Evolutionary conservation across 1,140 invertebrate genomes (phyloP), one percentile per base, ranked within the genome.

Genomic region (Oppia nitens): DNA sequence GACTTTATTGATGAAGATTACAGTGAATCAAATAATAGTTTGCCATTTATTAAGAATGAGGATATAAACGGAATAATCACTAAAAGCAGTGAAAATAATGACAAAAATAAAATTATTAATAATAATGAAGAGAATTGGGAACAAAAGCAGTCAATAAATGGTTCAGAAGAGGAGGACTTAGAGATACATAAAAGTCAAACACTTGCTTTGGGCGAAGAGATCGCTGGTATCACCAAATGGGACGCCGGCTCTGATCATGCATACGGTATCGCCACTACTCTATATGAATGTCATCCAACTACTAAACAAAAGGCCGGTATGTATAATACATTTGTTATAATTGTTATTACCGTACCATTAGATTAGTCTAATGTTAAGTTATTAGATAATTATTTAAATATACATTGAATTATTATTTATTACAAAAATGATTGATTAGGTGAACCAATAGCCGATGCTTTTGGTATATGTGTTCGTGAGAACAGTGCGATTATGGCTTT

Each of bases 401-500:
- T n/a, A 29, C 6, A 65, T 53, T 61, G 14, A 21, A 20, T 23
- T 11, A 9, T 57, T 12, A 20, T 12, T 20, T 21, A 26, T 64
- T 28, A 21, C 48, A 17, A 47, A 48, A 14, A 25, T 61, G n/a
- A 58, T 27, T 28, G 6, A 68, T 24, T 64, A 74, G 87, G 89
- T 3, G 84, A 86, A 69, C 89, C 89, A 17, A 85, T 93, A 63
- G 89, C 89, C 17, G 89, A 93, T 73, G 84, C 86, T 65, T 93
- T 87, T 75, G 88, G 83, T 1, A 75, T 93, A 47, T 81, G 86
- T 62, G 80, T 84, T 3, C 74, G 87, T 47, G 77, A 78, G 49
- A 85, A 91, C 70, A 85, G 81, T 61, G 82, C 83, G 3, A 79
- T 91, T 60, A 73, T 93, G 65, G 82, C 84, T 29, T 75, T 94